Evolutionary conservation across 1,140 invertebrate genomes (phyloP).

Genomic region (Heliconius nattereri): DNA sequence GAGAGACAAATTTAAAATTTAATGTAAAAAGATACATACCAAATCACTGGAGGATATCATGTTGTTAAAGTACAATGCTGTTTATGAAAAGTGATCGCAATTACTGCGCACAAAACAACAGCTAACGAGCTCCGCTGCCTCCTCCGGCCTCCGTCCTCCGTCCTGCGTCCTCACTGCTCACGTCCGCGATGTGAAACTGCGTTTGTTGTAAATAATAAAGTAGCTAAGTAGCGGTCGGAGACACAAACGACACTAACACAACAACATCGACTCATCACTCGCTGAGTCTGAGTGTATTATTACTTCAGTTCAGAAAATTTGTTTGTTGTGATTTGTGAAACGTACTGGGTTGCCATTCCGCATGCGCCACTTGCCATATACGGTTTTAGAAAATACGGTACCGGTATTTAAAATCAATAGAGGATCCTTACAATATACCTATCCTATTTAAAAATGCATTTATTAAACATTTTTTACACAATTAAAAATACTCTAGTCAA

Average conservation of each 20-base stretch:
- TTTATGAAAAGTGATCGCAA: slow-evolving; percentile 16
- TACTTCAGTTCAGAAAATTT: neutral
- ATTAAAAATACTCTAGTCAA: neutral
- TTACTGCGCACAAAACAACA: slow-evolving; percentile 43
- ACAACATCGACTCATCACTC: neutral
- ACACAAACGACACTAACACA: neutral
- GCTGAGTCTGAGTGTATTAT: neutral
- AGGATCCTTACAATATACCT: no score
- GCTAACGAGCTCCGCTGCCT: slow-evolving; percentile 30
- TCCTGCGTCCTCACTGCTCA: no score
- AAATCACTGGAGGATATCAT: slow-evolving; percentile 43
- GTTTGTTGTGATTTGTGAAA: slow-evolving; percentile 14
- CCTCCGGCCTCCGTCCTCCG: neutral
- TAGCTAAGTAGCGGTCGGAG: neutral
- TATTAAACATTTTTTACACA: no score
- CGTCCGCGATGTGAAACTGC: slow-evolving; percentile 2
- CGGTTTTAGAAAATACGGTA: no score
- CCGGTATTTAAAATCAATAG: no score
- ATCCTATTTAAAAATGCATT: no score
- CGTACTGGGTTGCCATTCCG: neutral
- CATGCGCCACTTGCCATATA: neutral
- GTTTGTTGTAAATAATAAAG: slow-evolving; percentile 41
- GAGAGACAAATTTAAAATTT: neutral
- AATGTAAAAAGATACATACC: slow-evolving; percentile 31
- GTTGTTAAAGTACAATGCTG: neutral